A percentile compares a stretch with the other conserved stretches of the same genome.
These are phyloP conservation scores for Aquatica leii DNA, from an alignment of 2,888 invertebrate genomes.

Conservation along the genomic window DNA sequence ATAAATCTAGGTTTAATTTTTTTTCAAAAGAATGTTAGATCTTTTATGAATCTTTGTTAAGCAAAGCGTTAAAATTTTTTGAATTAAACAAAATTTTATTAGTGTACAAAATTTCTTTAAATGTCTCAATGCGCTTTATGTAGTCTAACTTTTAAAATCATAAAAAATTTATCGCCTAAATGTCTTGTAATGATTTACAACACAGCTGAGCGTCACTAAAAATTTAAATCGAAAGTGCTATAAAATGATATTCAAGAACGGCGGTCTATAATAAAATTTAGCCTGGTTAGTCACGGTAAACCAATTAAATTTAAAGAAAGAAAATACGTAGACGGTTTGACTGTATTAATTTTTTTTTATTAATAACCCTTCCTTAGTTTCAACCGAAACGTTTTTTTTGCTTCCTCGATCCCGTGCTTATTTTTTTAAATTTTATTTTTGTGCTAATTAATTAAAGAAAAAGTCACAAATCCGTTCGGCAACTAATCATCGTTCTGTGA, in stretches of 20 bases:
- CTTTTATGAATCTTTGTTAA: background rate
- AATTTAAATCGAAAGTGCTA: conserved; percentile 58
- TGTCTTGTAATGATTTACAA: conserved; percentile 54
- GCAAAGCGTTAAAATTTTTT: background rate
- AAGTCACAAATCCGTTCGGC: conserved; percentile 40
- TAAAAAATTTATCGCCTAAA: conserved; percentile 36
- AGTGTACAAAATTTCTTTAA: background rate
- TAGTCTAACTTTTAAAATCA: conserved; percentile 26
- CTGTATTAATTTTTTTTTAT: background rate
- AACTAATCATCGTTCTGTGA: conserved; percentile 38
- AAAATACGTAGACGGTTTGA: background rate
- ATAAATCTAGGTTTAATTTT: too few species aligned
- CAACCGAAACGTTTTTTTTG: too few species aligned
- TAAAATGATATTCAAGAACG: conserved; percentile 54
- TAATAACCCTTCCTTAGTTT: background rate
- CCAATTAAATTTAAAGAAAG: conserved; percentile 8
- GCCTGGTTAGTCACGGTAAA: conserved; percentile 24
- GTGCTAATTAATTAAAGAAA: conserved; percentile 15
- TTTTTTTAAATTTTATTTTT: too few species aligned
- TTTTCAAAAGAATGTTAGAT: too few species aligned
- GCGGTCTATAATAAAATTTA: conserved; percentile 37
- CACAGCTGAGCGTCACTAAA: conserved; percentile 51
- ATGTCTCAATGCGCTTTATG: conserved; percentile 7
- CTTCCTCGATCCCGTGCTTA: background rate
- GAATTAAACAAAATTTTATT: background rate